Evolutionary conservation across 2,797 vertebrate genomes (phyloP), one percentile per base, ranked within the genome.

Genomic region (Nannoperca australis): DNA sequence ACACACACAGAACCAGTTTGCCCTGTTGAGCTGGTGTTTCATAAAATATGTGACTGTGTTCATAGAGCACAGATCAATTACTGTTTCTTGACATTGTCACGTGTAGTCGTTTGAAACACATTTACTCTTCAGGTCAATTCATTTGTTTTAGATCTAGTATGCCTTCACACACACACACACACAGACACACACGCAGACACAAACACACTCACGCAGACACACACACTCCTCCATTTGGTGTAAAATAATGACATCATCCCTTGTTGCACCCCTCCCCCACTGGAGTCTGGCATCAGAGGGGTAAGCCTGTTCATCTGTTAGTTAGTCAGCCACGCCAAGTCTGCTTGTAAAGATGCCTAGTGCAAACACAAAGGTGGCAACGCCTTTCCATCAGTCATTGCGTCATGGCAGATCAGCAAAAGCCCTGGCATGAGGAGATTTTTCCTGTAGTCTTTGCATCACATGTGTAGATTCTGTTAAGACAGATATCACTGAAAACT

Each of bases 241-340:
- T 81, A 86, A 91, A 89, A 66, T 30, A 86, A 92, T 93, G 60
- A 91, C 92, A 91, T 92, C 88, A 93, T 89, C 71, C 60, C 24
- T 65, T 70, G 63, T 60, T 61, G 53, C 56, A 45, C 83, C 82
- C 87, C 47, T 74, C 87, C 88, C 79, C 89, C 86, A 12, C 50
- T 49, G 22, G 40, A 42, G 61, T 83, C 36, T 15, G 47, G 70
- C 72, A 53, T 78, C 74, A 64, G 61, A 79, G 79, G 63, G 63
- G 63, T 67, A 76, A 85, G 82, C 70, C 70, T 81, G 82, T 85
- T 86, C 75, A 69, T 85, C 70, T 85, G 83, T 76, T 73, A 58
- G 63, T 72, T 58, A 60, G 71, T 72, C 59, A 64, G 54, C 65
- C 42, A 30, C 38, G 40, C 83, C 83, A 76, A 75, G 53, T 78